Evolutionary conservation across 1,140 invertebrate genomes (phyloP).

Genomic region (Leptinotarsa undecemlineata): DNA sequence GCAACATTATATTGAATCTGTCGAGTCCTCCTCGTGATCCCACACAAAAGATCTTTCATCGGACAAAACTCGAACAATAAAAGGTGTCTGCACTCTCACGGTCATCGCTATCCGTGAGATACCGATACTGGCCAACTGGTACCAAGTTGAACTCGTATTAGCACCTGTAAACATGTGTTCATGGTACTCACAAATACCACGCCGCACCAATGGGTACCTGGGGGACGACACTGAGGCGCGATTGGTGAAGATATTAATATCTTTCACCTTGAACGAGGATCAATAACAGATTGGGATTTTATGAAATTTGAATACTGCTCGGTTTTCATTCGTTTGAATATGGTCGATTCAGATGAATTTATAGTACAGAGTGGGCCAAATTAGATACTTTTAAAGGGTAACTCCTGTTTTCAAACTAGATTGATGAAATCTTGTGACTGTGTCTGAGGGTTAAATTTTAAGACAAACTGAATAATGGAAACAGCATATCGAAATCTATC

Average conservation of each 20-base stretch:
- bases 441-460: too few species aligned
- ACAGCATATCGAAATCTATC: too few species aligned
- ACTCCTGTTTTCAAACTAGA: too few species aligned
- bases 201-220: constrained; percentile 35
- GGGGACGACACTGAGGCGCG: constrained; percentile 29
- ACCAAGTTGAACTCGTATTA: constrained; percentile 20
- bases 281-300: constrained; percentile 11
- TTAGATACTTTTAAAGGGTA: too few species aligned
- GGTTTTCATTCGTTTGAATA: too few species aligned
- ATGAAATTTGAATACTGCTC: background rate
- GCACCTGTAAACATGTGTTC: constrained; percentile 26
- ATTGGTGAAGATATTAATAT: constrained; percentile 39
- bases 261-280: constrained; percentile 33
- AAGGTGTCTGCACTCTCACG: constrained; percentile 4
- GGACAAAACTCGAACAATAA: constrained; percentile 8
- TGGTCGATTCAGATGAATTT: too few species aligned
- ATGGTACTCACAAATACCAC: constrained; percentile 24
- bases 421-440: too few species aligned
- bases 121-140: constrained; percentile 13
- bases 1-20: background rate
- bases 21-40: background rate
- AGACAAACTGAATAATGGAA: too few species aligned
- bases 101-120: constrained; percentile 9
- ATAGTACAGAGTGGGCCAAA: too few species aligned
- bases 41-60: constrained; percentile 5